Percentiles rank a stretch among this genome's conserved stretches.
Conservation (phyloP, 2,888 invertebrate species). For the Mythimna lalbum region DNA sequence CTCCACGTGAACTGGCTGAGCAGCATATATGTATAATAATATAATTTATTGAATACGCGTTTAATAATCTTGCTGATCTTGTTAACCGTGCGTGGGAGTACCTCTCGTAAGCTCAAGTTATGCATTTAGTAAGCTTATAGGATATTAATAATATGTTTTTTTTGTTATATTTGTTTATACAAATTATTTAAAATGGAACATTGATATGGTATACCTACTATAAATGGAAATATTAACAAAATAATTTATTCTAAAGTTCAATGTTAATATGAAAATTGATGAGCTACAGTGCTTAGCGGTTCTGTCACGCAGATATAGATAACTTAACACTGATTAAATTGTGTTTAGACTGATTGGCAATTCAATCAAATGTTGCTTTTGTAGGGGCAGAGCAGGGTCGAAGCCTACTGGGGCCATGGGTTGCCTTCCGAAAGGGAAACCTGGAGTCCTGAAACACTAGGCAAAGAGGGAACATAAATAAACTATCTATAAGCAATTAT, state of each 20-base stretch:
- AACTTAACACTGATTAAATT: neutral
- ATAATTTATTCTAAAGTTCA: too few relatives aligned
- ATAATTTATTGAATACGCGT: slow-evolving; percentile 49
- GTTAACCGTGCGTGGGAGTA: slow-evolving; percentile 42
- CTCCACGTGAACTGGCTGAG: slow-evolving; percentile 29
- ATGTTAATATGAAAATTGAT: too few relatives aligned
- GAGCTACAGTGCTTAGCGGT: slow-evolving; percentile 23
- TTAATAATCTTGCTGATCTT: slow-evolving; percentile 50
- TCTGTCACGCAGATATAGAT: slow-evolving; percentile 19
- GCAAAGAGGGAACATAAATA: too few relatives aligned
- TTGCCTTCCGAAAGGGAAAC: too few relatives aligned
- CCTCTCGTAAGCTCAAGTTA: slow-evolving; percentile 25
- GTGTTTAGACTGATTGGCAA: neutral
- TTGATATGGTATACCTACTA: too few relatives aligned
- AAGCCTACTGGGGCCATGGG: too few relatives aligned
- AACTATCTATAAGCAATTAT: too few relatives aligned
- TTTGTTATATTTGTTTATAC: too few relatives aligned
- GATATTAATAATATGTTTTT: neutral
- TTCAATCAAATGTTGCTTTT: neutral
- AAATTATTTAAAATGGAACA: too few relatives aligned
- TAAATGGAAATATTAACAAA: too few relatives aligned
- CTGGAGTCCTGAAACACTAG: too few relatives aligned
- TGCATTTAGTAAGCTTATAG: slow-evolving; percentile 18
- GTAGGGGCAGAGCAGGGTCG: too few relatives aligned
- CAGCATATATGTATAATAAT: slow-evolving; percentile 47